Conservation (phyloP, 2,797 vertebrate genomes). For the Anisognathus igniventris region DNA sequence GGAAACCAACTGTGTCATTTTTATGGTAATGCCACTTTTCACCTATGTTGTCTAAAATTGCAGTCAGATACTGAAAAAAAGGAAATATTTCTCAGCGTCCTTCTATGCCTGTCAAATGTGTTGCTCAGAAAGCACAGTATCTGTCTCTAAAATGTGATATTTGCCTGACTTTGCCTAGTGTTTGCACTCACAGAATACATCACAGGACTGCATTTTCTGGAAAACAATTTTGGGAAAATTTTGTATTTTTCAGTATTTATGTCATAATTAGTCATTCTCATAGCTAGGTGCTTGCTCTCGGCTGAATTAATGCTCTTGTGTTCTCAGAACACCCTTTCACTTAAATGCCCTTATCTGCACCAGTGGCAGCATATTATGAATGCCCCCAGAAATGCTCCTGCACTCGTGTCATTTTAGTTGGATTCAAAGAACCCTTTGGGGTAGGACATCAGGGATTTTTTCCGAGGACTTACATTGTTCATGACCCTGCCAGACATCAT, state of each 20-base stretch:
- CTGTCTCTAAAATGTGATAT: not conserved
- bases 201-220: not conserved
- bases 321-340: not conserved
- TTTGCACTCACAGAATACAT: not conserved
- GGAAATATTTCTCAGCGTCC: not conserved
- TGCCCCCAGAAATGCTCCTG: not conserved
- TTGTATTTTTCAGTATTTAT: not conserved
- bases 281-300: not conserved
- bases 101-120: not conserved
- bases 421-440: not conserved
- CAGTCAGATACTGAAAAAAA: not conserved
- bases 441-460: slow-evolving; percentile 1
- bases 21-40: not conserved
- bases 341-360: not conserved
- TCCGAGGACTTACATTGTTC: not conserved
- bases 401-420: not conserved
- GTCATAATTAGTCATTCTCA: not conserved
- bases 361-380: not conserved
- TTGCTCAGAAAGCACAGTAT: not conserved
- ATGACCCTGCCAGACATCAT: not conserved
- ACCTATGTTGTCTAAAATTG: not conserved
- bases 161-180: not conserved
- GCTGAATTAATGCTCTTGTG: not conserved
- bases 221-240: not conserved
- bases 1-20: not conserved